Conservation (phyloP, 2,113 vertebrate species). For the Periophthalmodon schlosseri region DNA sequence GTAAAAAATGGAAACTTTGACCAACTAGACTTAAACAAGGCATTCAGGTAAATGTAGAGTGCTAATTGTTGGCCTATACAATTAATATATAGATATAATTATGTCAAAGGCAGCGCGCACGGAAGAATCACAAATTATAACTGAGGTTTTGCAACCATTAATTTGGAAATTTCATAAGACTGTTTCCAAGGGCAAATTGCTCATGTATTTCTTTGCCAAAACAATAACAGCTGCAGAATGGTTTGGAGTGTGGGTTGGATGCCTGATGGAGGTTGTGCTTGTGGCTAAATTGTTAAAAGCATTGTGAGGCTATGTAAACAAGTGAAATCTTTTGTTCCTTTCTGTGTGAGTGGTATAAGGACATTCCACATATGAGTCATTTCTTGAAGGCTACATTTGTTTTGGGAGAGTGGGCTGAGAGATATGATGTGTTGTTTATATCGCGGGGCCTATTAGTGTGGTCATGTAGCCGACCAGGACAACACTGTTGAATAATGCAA, state of each 20-base stretch:
- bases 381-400: constrained; percentile 6
- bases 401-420: not conserved
- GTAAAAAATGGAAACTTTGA: no score
- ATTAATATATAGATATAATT: no score
- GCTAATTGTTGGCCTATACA: no score
- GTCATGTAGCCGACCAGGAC: constrained; percentile 30
- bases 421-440: constrained; percentile 21
- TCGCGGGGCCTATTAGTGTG: constrained; percentile 34
- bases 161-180: not conserved
- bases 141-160: not conserved
- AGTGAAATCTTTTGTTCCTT: not conserved
- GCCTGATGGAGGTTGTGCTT: no score
- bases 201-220: not conserved
- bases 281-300: not conserved
- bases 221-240: not conserved
- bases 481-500: constrained; percentile 68
- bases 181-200: not conserved
- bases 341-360: not conserved
- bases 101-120: not conserved
- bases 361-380: constrained; percentile 6
- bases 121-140: not conserved
- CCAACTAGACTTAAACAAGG: no score
- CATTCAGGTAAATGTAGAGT: no score
- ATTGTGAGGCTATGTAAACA: not conserved
- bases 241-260: not conserved